Conservation (phyloP, 2,888 invertebrate genomes). For the Anoplius nigerrimus region DNA sequence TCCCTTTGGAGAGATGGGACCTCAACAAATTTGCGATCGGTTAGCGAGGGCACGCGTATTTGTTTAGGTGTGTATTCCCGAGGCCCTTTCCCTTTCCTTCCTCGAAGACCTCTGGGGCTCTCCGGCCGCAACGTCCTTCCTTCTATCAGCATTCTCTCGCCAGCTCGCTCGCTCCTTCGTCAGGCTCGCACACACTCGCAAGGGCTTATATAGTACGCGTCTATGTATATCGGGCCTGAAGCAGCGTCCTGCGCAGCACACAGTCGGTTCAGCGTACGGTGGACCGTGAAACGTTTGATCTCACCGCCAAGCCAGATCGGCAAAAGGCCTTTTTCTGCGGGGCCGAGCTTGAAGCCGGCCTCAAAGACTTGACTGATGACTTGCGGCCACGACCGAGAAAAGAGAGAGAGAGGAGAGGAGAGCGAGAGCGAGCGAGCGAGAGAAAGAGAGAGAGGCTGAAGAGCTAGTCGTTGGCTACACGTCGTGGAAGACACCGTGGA, state of each 20-base stretch:
- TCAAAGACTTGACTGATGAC: slow-evolving; percentile 71
- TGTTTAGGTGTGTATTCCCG: slow-evolving; percentile 46
- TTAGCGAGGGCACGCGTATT: slow-evolving; percentile 55
- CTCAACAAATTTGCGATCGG: slow-evolving; percentile 54
- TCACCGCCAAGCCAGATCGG: slow-evolving; percentile 67
- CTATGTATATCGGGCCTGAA: slow-evolving; percentile 49
- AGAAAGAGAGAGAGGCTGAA: background rate
- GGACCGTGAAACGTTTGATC: slow-evolving; percentile 64
- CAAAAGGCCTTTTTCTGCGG: slow-evolving; percentile 67
- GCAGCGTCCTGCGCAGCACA: slow-evolving; percentile 24
- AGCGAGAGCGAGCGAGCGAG: background rate
- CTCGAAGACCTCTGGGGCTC: slow-evolving; percentile 29
- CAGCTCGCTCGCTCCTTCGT: slow-evolving; percentile 9
- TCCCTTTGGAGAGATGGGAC: slow-evolving; percentile 17
- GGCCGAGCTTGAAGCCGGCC: slow-evolving; percentile 56
- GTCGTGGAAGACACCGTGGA: slow-evolving; percentile 37
- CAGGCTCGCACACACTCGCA: slow-evolving; percentile 8
- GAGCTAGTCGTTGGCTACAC: slow-evolving; percentile 31
- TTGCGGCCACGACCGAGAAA: slow-evolving; percentile 51
- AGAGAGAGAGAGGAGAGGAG: slow-evolving; percentile 27
- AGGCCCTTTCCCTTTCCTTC: slow-evolving; percentile 17
- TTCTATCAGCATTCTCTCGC: slow-evolving; percentile 13
- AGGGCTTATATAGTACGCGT: slow-evolving; percentile 26
- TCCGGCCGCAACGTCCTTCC: slow-evolving; percentile 20
- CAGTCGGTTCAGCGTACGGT: slow-evolving; percentile 58